Evolutionary conservation across 2,888 invertebrate species (phyloP).

Genomic region (Drosophila gaucha): DNA sequence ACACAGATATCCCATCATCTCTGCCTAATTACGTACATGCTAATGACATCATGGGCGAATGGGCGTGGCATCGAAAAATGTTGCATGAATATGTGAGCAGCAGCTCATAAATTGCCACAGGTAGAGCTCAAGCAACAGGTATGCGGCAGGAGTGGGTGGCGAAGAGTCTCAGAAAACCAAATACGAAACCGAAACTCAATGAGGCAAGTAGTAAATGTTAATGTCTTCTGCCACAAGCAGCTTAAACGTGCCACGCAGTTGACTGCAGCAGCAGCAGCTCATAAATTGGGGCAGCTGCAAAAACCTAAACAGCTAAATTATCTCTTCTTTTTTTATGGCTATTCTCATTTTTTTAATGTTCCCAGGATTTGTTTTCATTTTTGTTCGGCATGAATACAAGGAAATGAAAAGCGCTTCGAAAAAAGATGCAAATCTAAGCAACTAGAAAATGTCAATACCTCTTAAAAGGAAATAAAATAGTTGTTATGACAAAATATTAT

Average conservation of each 20-base stretch:
- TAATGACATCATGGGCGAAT: constrained; percentile 39
- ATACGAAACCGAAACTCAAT: constrained; percentile 51
- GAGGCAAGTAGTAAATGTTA: constrained; percentile 62
- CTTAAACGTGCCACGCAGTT: constrained; percentile 25
- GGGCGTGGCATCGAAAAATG: constrained; percentile 30
- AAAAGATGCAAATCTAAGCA: constrained; percentile 1
- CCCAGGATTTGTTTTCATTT: background rate
- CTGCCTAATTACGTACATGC: constrained; percentile 46
- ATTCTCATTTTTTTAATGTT: constrained; percentile 21
- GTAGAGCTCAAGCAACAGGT: constrained; percentile 53
- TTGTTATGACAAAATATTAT: too few relatives aligned
- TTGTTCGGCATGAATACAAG: too few relatives aligned
- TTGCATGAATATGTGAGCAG: constrained; percentile 48
- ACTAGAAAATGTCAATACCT: constrained; percentile 1
- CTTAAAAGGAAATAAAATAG: background rate
- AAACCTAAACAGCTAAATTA: constrained; percentile 21
- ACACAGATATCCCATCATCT: background rate
- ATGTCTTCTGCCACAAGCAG: constrained; percentile 47
- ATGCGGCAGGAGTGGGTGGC: background rate
- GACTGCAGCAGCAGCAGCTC: constrained; percentile 43
- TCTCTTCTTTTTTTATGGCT: constrained; percentile 26
- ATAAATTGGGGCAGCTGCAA: constrained; percentile 45
- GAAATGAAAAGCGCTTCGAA: too few relatives aligned
- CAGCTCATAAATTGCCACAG: constrained; percentile 39
- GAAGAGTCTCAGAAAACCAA: constrained; percentile 23